phyloP scores from a whole-genome alignment of 2,888 invertebrate genomes.

The Nomada ruficornis region DNA sequence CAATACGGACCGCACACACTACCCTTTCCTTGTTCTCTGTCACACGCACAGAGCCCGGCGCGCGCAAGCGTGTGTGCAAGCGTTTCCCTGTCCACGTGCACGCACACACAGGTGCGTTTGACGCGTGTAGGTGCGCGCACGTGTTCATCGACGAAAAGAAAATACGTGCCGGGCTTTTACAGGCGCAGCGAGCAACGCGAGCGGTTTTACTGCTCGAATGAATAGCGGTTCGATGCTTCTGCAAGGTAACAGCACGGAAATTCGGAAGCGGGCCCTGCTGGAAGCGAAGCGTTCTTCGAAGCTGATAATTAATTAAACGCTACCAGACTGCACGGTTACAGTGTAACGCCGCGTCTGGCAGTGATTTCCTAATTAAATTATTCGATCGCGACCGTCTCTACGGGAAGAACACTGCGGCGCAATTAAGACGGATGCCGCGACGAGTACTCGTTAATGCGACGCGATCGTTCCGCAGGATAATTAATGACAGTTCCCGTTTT shows the following conservation, averaged over 20 bases:
- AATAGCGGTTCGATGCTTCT: conserved; percentile 50
- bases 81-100: conserved; percentile 40
- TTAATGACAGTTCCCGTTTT: conserved; percentile 28
- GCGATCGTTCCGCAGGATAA: conserved; percentile 30
- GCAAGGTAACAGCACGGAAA: conserved; percentile 39
- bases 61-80: background rate
- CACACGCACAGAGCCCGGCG: conserved; percentile 51
- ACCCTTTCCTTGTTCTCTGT: conserved; percentile 79
- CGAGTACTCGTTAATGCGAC: conserved; percentile 20
- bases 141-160: conserved; percentile 58
- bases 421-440: conserved; percentile 34
- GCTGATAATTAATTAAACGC: conserved; percentile 50
- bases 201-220: conserved; percentile 67
- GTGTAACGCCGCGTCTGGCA: conserved; percentile 2
- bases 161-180: conserved; percentile 57
- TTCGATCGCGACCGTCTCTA: conserved; percentile 14
- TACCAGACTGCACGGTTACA: background rate
- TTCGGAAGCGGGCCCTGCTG: conserved; percentile 24
- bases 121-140: conserved; percentile 38
- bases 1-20: conserved; percentile 80
- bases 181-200: conserved; percentile 59
- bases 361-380: conserved; percentile 45
- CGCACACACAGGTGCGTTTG: background rate
- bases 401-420: conserved; percentile 4
- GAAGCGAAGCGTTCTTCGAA: background rate